A percentile compares a stretch with the other conserved stretches of the same genome.
Conservation (phyloP, 37 sponge, comb jelly and placozoan species). For the Haliclona indistincta region DNA sequence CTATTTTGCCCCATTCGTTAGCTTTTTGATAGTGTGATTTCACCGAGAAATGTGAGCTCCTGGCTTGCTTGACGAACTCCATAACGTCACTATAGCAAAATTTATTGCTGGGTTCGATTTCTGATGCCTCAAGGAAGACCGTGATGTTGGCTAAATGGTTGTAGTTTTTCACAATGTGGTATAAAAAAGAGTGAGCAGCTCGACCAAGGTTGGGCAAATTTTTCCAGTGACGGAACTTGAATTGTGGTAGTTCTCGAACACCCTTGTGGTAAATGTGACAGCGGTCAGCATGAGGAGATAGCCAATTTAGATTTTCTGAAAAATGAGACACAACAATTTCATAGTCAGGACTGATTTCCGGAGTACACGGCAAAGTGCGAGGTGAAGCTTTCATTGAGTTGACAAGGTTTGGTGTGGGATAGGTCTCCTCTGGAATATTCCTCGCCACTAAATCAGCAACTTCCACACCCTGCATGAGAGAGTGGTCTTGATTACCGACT, state of each 20-base stretch:
- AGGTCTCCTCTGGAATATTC: conserved; percentile 34
- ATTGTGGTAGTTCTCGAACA: neutral
- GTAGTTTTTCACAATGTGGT: conserved; percentile 27
- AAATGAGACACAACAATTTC: conserved; percentile 29
- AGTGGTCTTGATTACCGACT: conserved; percentile 46
- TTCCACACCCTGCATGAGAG: conserved; percentile 51
- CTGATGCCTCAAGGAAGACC: neutral
- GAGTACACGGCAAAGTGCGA: neutral
- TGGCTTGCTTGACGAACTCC: no score
- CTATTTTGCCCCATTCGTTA: no score
- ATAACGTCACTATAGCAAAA: no score
- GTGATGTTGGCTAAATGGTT: conserved; percentile 10
- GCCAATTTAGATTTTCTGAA: conserved; percentile 16
- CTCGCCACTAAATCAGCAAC: conserved; percentile 25
- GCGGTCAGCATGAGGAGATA: conserved; percentile 3
- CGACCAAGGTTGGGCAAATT: conserved; percentile 33
- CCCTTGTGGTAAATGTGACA: conserved; percentile 43
- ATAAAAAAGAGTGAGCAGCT: conserved; percentile 21
- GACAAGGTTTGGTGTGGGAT: conserved; percentile 14
- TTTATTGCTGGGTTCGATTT: neutral
- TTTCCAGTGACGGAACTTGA: conserved; percentile 15
- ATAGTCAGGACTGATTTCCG: neutral
- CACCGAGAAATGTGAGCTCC: no score
- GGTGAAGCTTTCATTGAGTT: conserved; percentile 29
- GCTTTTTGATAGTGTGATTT: no score